Evolutionary conservation across 2,113 vertebrate genomes (phyloP).

Genomic region (Bubo bubo): DNA sequence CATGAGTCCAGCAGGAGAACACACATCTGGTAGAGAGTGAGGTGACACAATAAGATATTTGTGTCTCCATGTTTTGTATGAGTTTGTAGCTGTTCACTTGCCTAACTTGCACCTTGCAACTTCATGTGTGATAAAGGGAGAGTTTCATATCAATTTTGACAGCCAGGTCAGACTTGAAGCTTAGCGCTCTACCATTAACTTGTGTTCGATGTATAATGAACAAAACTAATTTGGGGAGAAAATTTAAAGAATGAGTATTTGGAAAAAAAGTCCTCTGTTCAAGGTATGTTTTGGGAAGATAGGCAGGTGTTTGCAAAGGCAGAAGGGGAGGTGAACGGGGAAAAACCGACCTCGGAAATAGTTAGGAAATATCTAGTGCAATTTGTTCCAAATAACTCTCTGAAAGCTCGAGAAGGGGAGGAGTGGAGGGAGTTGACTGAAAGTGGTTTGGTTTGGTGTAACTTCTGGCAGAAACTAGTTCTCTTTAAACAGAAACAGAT

Average conservation of each 20-base stretch:
- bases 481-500: neutral
- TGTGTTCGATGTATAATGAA: neutral
- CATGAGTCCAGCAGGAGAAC: fast-evolving
- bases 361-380: neutral
- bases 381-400: neutral
- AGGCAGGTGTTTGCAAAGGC: neutral
- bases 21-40: neutral
- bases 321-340: neutral
- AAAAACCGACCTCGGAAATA: neutral
- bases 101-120: neutral
- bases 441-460: neutral
- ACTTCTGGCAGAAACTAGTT: neutral
- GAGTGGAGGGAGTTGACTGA: neutral
- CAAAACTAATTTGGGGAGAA: neutral
- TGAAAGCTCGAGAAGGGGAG: neutral
- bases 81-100: neutral
- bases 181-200: neutral
- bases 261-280: neutral
- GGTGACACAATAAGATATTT: fast-evolving
- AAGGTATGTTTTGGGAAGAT: neutral
- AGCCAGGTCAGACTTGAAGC: neutral
- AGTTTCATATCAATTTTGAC: neutral
- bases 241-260: neutral
- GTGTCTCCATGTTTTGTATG: neutral
- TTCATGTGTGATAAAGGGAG: neutral